Evolutionary conservation across 2,797 vertebrate species (phyloP).

Genomic region (Siniperca scherzeri): DNA sequence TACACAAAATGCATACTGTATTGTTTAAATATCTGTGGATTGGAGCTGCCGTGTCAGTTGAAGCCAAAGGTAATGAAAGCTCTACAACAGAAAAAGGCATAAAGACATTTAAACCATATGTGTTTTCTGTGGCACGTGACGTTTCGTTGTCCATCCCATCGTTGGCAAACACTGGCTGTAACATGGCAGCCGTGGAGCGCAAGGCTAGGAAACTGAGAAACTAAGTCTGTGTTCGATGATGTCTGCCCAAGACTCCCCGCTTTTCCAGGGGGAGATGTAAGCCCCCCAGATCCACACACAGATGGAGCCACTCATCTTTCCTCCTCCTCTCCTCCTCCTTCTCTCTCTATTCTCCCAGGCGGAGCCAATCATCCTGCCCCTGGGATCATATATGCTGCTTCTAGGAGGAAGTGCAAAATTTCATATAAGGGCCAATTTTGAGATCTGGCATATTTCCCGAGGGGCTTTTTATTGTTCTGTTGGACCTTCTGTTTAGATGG

Average conservation of each 20-base stretch:
- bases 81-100: constrained; percentile 32
- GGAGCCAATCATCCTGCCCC: constrained; percentile 71
- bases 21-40: constrained; percentile 2
- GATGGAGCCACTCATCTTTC: constrained; percentile 77
- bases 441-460: constrained; percentile 72
- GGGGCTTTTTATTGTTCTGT: constrained; percentile 71
- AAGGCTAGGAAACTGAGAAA: constrained; percentile 50
- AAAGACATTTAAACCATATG: constrained; percentile 49
- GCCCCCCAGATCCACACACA: constrained; percentile 78
- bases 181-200: constrained; percentile 57
- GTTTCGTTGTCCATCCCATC: constrained; percentile 61
- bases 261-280: constrained; percentile 71
- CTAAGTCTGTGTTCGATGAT: constrained; percentile 51
- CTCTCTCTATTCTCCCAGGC: constrained; percentile 70
- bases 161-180: constrained; percentile 59
- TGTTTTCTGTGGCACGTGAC: constrained; percentile 64
- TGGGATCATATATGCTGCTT: constrained; percentile 81
- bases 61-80: constrained; percentile 40
- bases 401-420: constrained; percentile 70
- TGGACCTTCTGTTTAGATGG: constrained; percentile 67
- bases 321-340: constrained; percentile 48
- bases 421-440: constrained; percentile 67
- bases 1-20: neutral
- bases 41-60: constrained; percentile 1
- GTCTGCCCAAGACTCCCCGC: constrained; percentile 61